Percentiles rank a stretch among this genome's conserved stretches.
phyloP scores from a whole-genome alignment of 1,140 invertebrate genomes.

The Temnothorax nylanderi region DNA sequence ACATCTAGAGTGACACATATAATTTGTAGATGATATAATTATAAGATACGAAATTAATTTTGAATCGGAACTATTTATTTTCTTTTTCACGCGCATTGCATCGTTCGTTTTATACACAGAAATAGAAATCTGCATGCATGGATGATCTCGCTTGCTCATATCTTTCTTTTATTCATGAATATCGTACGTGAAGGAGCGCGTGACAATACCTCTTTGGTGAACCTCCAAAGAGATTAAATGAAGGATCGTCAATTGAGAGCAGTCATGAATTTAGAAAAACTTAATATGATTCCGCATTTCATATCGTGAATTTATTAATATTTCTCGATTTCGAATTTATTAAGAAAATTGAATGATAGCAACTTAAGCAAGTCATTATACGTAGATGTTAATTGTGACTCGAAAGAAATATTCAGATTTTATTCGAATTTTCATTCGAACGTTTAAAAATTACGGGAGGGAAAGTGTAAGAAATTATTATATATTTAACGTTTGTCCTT shows the following conservation, averaged over 20 bases:
- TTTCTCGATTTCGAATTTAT: neutral
- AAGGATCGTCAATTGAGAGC: constrained; percentile 21
- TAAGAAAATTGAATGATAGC: neutral
- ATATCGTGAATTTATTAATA: neutral
- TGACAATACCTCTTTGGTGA: constrained; percentile 5
- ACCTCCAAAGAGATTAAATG: constrained; percentile 25
- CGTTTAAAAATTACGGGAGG: neutral
- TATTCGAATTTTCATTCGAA: neutral
- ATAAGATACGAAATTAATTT: neutral
- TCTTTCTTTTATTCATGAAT: constrained; percentile 21
- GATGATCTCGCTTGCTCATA: constrained; percentile 20
- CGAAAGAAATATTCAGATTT: neutral
- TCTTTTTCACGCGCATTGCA: neutral
- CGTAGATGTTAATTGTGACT: neutral
- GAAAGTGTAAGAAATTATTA: neutral
- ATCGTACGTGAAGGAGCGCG: constrained; percentile 19
- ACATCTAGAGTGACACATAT: neutral
- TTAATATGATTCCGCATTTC: neutral
- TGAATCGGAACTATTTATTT: neutral
- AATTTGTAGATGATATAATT: neutral
- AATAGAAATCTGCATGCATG: constrained; percentile 29
- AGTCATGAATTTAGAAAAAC: neutral
- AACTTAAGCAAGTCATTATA: neutral
- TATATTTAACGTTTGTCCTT: constrained; percentile 1
- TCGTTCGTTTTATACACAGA: neutral